These are phyloP conservation scores for Triops cancriformis DNA, from an alignment of 1,140 invertebrate species.

Conservation along the genomic window DNA sequence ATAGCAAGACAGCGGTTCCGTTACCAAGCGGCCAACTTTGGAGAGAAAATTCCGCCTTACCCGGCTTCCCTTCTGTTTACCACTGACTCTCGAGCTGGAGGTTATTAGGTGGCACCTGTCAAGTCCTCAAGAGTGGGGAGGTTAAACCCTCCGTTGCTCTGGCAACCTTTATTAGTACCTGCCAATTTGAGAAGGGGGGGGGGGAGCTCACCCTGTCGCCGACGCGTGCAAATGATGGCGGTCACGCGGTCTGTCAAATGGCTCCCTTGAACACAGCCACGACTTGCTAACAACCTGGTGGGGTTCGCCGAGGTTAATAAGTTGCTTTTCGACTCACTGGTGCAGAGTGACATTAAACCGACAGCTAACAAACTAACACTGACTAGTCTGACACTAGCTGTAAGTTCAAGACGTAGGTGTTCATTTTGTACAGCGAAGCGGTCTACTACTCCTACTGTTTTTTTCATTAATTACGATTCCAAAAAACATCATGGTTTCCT, in stretches of 20 bases:
- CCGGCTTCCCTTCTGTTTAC: neutral
- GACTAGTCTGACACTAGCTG: too few relatives aligned
- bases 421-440: too few relatives aligned
- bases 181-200: too few relatives aligned
- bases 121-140: neutral
- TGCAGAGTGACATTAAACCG: neutral
- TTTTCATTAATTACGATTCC: too few relatives aligned
- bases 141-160: neutral
- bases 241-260: neutral
- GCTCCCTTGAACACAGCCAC: neutral
- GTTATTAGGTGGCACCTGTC: neutral
- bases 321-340: neutral
- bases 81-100: neutral
- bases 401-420: too few relatives aligned
- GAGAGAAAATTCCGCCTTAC: neutral
- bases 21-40: too few relatives aligned
- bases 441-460: too few relatives aligned
- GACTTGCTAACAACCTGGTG: neutral
- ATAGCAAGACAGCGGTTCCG: too few relatives aligned
- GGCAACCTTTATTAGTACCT: neutral
- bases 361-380: too few relatives aligned
- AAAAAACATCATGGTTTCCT: too few relatives aligned
- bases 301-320: neutral
- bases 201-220: neutral
- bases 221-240: neutral